phyloP scores from a whole-genome alignment of 2,888 invertebrate genomes.

The Shargacucullia verbasci region DNA sequence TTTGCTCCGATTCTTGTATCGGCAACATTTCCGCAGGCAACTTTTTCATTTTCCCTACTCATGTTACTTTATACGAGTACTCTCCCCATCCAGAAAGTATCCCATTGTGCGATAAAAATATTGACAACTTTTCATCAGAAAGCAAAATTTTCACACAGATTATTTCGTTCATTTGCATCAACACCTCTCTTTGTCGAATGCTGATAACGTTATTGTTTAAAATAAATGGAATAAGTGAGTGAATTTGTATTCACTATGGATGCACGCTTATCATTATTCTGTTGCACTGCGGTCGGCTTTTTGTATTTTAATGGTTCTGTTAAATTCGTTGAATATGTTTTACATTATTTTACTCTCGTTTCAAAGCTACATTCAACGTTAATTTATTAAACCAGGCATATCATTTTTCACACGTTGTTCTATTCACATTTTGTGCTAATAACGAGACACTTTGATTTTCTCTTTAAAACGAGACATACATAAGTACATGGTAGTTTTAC shows the following conservation, averaged over 20 bases:
- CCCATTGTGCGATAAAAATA: constrained; percentile 70
- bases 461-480: too few relatives aligned
- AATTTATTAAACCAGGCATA: too few relatives aligned
- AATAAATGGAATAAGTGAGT: constrained; percentile 48
- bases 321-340: constrained; percentile 44
- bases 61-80: constrained; percentile 64
- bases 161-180: constrained; percentile 65
- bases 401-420: too few relatives aligned
- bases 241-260: constrained; percentile 48
- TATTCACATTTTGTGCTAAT: too few relatives aligned
- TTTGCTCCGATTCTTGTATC: constrained; percentile 75
- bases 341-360: constrained; percentile 28
- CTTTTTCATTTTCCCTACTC: constrained; percentile 76
- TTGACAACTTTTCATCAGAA: constrained; percentile 65
- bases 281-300: constrained; percentile 40
- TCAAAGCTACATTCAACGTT: constrained; percentile 1
- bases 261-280: constrained; percentile 34
- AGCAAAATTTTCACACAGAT: constrained; percentile 61
- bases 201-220: constrained; percentile 51
- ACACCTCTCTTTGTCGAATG: constrained; percentile 54
- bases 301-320: constrained; percentile 44
- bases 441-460: too few relatives aligned
- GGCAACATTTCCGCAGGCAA: constrained; percentile 70
- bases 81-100: constrained; percentile 63
- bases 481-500: neutral